Base-by-base conservation (phyloP, 2,888 invertebrate species). In the Luffia ferchaultella region DNA sequence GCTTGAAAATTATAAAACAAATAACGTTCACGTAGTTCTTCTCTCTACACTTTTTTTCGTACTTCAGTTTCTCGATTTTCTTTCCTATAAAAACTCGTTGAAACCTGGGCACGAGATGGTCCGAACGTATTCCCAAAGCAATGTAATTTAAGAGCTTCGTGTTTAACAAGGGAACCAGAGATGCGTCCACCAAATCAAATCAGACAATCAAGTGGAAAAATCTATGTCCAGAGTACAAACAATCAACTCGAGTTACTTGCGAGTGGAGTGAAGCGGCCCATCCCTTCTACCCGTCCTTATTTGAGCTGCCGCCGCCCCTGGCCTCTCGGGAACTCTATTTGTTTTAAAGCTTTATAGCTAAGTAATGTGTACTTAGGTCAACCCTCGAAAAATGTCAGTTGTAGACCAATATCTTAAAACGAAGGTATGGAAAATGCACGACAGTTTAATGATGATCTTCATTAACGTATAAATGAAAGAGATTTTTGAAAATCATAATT, bases 161-260 rank as follows among this genome's bases (percentile, higher is more conserved):
- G 42, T 49, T 49, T 49, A 42, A 19, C 42, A 71, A 66, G 41
- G 41, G 44, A 45, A 40, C 50, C 45, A 41, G 20, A 43, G 43
- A 49, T 50, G 60, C 67, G 70, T 71, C 65, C 65, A 72, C 73
- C 71, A 80, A 83, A 82, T 82, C 77, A 77, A 79, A 83, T 82
- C 82, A 75, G 80, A 83, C 79, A 82, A 83, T 82, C 82, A 83
- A 80, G 79, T 82, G 78, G 80, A 83, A 82, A 83, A 83, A 80
- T 82, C 80, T 72, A 72, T 76, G 80, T 79, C 69, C 73, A 69
- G 64, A 71, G 73, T 66, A 72, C 82, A 83, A 82, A 80, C 82
- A 82, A 82, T 83, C 82, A 78, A 72, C 71, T 79, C 68, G 69
- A 80, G 78, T 83, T 82, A 80, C 76, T 63, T 64, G 66, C 68